Evolutionary conservation across 2,797 vertebrate species (phyloP), one percentile per base, ranked within the genome.

Genomic region (Spinibarbus caldwelli): DNA sequence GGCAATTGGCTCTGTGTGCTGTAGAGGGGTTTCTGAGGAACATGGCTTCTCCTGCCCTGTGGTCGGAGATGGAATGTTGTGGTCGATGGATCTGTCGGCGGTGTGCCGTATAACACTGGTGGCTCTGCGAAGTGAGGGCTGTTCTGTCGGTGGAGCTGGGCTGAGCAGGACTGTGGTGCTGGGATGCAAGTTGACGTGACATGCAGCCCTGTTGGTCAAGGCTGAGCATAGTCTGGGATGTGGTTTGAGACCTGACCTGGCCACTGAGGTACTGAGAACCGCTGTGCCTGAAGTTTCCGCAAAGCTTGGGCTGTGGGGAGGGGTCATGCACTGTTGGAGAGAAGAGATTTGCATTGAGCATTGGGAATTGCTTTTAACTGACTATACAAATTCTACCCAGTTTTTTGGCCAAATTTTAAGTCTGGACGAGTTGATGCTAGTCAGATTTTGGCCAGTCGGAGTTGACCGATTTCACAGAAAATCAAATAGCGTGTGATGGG

Each of bases 241-340:
- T n/a, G 64, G 81, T 81, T 88, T 91, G 76, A 89, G 91, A 85
- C 89, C 90, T 23, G 78, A 77, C 45, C 70, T 87, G n/a, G 88
- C 57, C 62, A 88, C 5, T 47, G 89, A 80, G 76, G 87, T 87
- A 82, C 80, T 49, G 29, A 88, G 38, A 9, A 93, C 12, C 82
- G 86, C 5, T 93, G 94, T 88, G 4, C 94, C 89, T 0, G 93
- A 92, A 5, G 95, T 91, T 89, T 98, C 97, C 0, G 90, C 54
- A 3, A 96, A 96, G 88, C 96, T 97, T 1, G 98, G 98, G 92
- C 98, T 99, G 91, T 98, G 98, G 47, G 98, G 98, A 14, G 98
- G 98, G 81, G 98, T 99, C 96, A 99, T 99, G 86, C 98, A 99
- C 98, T 99, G 89, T 45, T 90, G 49, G 15, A 43, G 21, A 88